Percentiles rank a stretch among this genome's conserved stretches.
phyloP scores from a whole-genome alignment of 2,113 vertebrate genomes.

The Coptodon rendalli region DNA sequence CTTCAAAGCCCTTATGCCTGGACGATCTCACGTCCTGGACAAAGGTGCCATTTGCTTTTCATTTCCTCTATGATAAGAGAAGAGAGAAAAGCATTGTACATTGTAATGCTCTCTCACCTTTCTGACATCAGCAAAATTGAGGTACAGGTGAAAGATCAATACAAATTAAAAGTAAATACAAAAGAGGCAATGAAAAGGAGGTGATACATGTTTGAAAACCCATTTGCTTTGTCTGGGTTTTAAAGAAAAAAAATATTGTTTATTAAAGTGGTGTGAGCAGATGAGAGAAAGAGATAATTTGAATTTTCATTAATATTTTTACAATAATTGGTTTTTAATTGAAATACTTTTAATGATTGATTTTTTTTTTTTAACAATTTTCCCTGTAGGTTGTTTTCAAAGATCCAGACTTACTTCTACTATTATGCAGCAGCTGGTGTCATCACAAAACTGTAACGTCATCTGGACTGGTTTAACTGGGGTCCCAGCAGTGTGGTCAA shows the following conservation, averaged over 20 bases:
- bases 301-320: not conserved
- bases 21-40: conserved; percentile 67
- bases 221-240: conserved; percentile 52
- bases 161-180: conserved; percentile 89
- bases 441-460: conserved; percentile 3
- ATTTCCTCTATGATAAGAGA: conserved; percentile 72
- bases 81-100: conserved; percentile 72
- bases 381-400: not conserved
- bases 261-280: conserved; percentile 34
- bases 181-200: conserved; percentile 50
- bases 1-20: conserved; percentile 72
- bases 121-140: conserved; percentile 73
- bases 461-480: conserved; percentile 5
- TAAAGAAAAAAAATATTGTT: conserved; percentile 37
- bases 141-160: conserved; percentile 70
- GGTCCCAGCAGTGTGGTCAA: conserved; percentile 22
- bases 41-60: conserved; percentile 83
- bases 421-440: conserved; percentile 5
- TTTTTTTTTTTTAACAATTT: fast-evolving
- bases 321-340: not conserved
- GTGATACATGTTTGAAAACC: conserved; percentile 61
- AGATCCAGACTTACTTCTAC: not conserved
- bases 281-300: conserved; percentile 20
- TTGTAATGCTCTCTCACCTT: conserved; percentile 77
- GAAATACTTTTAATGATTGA: not conserved